Evolutionary conservation across 1,140 invertebrate genomes (phyloP).

Genomic region (Drosophila pachea): DNA sequence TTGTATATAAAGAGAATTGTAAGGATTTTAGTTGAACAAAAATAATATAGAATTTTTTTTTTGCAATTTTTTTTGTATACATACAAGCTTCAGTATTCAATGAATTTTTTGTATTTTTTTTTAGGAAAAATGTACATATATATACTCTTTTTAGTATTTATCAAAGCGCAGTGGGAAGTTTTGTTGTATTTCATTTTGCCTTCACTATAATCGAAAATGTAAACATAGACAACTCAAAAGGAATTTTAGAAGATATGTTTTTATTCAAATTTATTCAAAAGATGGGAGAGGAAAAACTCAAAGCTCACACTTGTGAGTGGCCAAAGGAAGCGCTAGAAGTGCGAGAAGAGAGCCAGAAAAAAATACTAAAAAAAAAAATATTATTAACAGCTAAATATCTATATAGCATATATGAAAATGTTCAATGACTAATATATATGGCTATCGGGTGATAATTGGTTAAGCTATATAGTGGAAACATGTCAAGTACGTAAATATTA

Average conservation of each 20-base stretch:
- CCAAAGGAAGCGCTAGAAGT: conserved; percentile 40
- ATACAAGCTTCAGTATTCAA: conserved; percentile 68
- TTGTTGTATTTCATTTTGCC: conserved; percentile 79
- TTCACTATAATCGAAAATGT: conserved; percentile 70
- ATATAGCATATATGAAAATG: conserved; percentile 5
- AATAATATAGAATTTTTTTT: conserved; percentile 34
- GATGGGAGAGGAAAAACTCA: conserved; percentile 22
- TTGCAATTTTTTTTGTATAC: conserved; percentile 66
- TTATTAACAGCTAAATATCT: conserved; percentile 14
- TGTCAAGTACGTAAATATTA: conserved; percentile 36
- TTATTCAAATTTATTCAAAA: conserved; percentile 37
- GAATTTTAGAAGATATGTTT: conserved; percentile 44
- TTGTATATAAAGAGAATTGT: conserved; percentile 20
- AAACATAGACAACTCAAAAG: conserved; percentile 57
- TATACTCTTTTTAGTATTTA: conserved; percentile 53
- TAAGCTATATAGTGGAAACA: conserved; percentile 32
- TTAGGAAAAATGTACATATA: conserved; percentile 38
- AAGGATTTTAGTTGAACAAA: conserved; percentile 36
- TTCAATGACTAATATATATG: conserved; percentile 47
- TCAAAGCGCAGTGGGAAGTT: conserved; percentile 79
- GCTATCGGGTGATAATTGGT: conserved; percentile 52
- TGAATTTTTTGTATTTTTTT: conserved; percentile 50
- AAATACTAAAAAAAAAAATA: conserved; percentile 13
- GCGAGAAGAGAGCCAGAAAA: conserved; percentile 17
- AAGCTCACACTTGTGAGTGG: conserved; percentile 31